Evolutionary conservation across 2,888 invertebrate genomes (phyloP), one percentile per base, ranked within the genome.

Genomic region (Liopterus haemorrhoidalis): DNA sequence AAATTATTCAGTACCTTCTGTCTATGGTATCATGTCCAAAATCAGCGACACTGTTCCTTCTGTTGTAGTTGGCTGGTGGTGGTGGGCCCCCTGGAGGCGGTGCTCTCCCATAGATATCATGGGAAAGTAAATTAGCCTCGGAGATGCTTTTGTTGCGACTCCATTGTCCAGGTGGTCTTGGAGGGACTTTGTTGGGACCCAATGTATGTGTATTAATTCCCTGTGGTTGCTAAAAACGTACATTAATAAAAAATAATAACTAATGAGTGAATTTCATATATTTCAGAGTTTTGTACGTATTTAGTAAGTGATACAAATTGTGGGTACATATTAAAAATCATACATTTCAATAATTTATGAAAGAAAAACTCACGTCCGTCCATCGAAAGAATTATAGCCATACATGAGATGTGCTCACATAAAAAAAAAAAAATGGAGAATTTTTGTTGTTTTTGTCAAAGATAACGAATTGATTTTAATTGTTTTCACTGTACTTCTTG

Each of bases 101-200:
- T n/a, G n/a, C n/a, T n/a, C n/a, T n/a, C n/a, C n/a, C n/a, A 18
- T 75, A 75, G 21, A 70, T 65, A 28, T 80, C 80, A 2, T 75
- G 71, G 2, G 79, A 77, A 28, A 91, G 69, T 15, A 92, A 70
- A 70, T 92, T 91, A 6, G 91, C 91, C 65, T 92, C 92, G 57
- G 90, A 90, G 54, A 83, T 81, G 49, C 89, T 89, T 59, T 83
- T 83, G 43, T 71, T 69, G 45, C 71, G 58, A 44, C 61, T 64
- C 65, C 69, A 69, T 47, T 64, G 62, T 40, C 57, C 45, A 14
- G 51, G 41, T 8, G 28, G 6, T 28, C n/a, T 12, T 5, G 8
- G n/a, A 21, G 22, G 36, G 24, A 21, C 21, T 21, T 11, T 21
- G 36, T 22, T 24, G 20, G 20, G 36, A 22, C 14, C 14, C n/a